Evolutionary conservation across 1,140 invertebrate species (phyloP).

Genomic region (Batillaria attramentaria): DNA sequence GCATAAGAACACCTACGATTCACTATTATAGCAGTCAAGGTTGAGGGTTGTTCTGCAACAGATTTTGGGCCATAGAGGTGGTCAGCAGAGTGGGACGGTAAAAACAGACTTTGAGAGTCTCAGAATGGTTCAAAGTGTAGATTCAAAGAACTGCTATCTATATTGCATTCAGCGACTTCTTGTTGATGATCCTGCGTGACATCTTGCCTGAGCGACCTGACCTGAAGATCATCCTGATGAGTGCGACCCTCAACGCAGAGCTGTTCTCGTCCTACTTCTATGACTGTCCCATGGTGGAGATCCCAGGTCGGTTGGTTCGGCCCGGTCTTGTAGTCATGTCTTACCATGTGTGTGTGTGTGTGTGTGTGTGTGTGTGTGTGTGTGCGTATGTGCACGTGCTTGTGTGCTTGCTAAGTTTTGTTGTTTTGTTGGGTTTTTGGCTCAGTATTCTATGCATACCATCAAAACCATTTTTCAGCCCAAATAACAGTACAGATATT

Average conservation of each 20-base stretch:
- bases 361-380: neutral
- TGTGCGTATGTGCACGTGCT: too few relatives aligned
- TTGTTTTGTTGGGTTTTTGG: too few relatives aligned
- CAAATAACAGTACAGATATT: too few relatives aligned
- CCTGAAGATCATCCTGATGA: conserved; percentile 69
- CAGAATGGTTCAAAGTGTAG: too few relatives aligned
- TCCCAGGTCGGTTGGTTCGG: conserved; percentile 58
- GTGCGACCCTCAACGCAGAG: conserved; percentile 68
- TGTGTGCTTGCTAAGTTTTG: neutral
- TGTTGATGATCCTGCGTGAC: conserved; percentile 67
- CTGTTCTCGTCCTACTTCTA: conserved; percentile 73
- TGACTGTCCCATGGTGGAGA: conserved; percentile 82
- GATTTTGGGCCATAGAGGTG: too few relatives aligned
- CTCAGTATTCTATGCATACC: too few relatives aligned
- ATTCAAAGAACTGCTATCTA: conserved; percentile 33
- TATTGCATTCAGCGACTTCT: conserved; percentile 69
- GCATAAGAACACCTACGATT: too few relatives aligned
- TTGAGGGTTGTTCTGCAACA: too few relatives aligned
- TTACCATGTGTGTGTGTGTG: neutral
- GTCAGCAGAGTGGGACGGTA: too few relatives aligned
- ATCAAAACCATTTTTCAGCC: too few relatives aligned
- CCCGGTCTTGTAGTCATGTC: neutral
- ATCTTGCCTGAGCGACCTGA: conserved; percentile 59
- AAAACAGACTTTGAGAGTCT: too few relatives aligned
- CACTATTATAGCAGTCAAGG: too few relatives aligned